phyloP scores from a whole-genome alignment of 2,888 invertebrate species.

The Aspidiotus destructor region DNA sequence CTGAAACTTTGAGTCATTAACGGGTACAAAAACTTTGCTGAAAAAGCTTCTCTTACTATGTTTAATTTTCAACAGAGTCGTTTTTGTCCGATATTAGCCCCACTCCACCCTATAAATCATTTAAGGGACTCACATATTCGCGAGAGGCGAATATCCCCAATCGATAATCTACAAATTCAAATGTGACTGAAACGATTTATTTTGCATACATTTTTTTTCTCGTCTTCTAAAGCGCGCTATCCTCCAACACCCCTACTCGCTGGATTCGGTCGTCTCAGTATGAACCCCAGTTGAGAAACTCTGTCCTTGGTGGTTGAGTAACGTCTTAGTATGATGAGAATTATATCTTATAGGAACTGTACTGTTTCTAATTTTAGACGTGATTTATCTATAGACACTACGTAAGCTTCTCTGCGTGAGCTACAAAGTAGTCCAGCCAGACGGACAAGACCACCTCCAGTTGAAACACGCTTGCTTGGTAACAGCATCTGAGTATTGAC shows the following conservation, averaged over 20 bases:
- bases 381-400: too few relatives aligned
- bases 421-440: too few relatives aligned
- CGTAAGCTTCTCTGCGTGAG: too few relatives aligned
- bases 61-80: neutral
- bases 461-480: too few relatives aligned
- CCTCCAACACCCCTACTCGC: neutral
- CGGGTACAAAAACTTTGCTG: neutral
- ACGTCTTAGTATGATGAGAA: neutral
- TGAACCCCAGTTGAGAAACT: slow-evolving; percentile 1
- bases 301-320: neutral
- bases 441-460: too few relatives aligned
- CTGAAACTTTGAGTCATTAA: neutral
- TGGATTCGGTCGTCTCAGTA: neutral
- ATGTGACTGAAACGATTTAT: neutral
- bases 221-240: neutral
- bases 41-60: neutral
- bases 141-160: neutral
- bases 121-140: neutral
- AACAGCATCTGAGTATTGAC: too few relatives aligned
- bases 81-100: neutral
- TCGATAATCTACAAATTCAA: neutral
- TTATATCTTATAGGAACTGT: too few relatives aligned
- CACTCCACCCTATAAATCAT: neutral
- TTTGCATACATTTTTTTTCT: neutral
- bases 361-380: too few relatives aligned